A percentile compares a stretch with the other conserved stretches of the same genome.
Evolutionary conservation across 2,888 invertebrate genomes (phyloP).

Genomic region (Drosophila nr. medialis): DNA sequence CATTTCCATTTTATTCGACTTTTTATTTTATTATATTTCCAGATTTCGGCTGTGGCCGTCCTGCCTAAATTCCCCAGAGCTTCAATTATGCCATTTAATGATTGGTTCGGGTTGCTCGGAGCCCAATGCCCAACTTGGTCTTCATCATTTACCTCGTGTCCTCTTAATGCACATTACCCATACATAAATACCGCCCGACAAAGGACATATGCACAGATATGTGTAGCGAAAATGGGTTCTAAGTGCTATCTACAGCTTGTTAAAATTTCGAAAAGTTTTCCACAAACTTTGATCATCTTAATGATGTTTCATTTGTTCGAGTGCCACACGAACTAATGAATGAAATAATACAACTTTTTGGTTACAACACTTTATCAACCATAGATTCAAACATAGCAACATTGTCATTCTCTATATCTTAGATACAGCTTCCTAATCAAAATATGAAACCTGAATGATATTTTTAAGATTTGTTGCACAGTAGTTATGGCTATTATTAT

Average conservation of each 20-base stretch:
- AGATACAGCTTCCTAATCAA: neutral
- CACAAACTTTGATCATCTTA: neutral
- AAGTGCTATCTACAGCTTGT: neutral
- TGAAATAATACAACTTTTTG: neutral
- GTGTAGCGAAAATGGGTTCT: too few relatives aligned
- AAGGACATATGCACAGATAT: neutral
- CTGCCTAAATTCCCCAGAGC: conserved; percentile 63
- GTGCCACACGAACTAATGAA: neutral
- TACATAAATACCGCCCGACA: neutral
- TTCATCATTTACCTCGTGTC: conserved; percentile 19
- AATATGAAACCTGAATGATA: neutral
- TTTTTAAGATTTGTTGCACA: neutral
- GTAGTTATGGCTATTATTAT: neutral
- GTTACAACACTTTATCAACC: neutral
- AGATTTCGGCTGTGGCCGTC: conserved; percentile 41
- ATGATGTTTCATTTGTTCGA: neutral
- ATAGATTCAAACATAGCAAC: too few relatives aligned
- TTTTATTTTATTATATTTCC: conserved; percentile 69
- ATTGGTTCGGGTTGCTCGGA: conserved; percentile 55
- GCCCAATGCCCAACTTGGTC: conserved; percentile 25
- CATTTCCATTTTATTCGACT: conserved; percentile 72
- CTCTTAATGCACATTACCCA: conserved; percentile 9
- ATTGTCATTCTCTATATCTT: neutral
- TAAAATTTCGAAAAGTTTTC: neutral
- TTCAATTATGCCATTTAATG: conserved; percentile 76